phyloP scores from a whole-genome alignment of 2,113 vertebrate species.

The Orycteropus afer region DNA sequence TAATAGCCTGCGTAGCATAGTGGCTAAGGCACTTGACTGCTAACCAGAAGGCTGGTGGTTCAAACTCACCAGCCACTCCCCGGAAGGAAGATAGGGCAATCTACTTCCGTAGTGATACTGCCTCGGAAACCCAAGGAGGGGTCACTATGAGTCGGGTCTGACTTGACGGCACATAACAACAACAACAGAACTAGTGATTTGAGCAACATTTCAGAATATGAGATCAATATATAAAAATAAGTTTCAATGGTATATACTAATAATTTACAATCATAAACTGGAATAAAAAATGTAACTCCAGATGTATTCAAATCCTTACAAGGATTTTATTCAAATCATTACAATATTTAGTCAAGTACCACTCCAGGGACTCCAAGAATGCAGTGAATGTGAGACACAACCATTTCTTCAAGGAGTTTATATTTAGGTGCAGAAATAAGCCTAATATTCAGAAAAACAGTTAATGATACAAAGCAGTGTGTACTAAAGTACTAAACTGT shows the following conservation, averaged over 20 bases:
- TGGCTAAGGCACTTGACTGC: no score
- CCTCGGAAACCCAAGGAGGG: no score
- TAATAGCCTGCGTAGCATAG: no score
- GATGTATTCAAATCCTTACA: neutral
- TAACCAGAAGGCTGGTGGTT: no score
- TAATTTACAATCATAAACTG: neutral
- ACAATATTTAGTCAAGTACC: neutral
- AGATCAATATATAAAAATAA: no score
- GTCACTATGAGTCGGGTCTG: no score
- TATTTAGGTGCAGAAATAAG: conserved; percentile 2
- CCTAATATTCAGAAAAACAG: neutral
- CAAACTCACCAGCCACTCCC: no score
- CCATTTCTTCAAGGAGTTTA: neutral
- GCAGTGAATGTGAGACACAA: neutral
- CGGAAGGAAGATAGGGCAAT: no score
- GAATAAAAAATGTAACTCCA: neutral
- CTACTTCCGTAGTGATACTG: no score
- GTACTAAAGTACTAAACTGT: neutral
- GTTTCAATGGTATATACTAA: no score
- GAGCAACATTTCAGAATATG: neutral
- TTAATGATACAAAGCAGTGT: neutral
- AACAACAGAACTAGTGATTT: neutral
- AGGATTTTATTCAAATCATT: neutral
- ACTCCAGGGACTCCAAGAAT: neutral
- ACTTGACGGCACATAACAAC: no score